phyloP scores from a whole-genome alignment of 2,888 invertebrate genomes.

The Carterocephalus palaemon region DNA sequence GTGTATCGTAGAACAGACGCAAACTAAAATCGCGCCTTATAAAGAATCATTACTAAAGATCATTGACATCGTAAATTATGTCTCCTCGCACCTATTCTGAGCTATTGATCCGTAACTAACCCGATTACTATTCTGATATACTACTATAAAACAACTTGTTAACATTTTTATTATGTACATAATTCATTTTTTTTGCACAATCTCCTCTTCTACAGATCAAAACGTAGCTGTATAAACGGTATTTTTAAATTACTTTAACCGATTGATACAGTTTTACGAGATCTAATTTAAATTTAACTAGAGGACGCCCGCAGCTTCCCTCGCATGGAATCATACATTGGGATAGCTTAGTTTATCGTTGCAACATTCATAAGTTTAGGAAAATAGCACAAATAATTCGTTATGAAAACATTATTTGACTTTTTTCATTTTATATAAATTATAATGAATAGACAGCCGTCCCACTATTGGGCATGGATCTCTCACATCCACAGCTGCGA shows the following conservation, averaged over 20 bases:
- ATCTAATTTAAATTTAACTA: no score
- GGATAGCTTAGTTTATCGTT: no score
- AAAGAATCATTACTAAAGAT: constrained; percentile 31
- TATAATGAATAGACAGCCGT: no score
- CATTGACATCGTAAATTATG: constrained; percentile 42
- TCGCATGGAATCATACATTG: no score
- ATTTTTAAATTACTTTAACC: constrained; percentile 16
- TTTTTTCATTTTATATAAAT: no score
- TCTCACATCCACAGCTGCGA: no score
- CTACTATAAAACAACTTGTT: constrained; percentile 20
- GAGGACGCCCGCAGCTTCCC: no score
- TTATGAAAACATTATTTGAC: no score
- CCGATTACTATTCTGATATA: constrained; percentile 17
- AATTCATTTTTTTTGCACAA: constrained; percentile 19
- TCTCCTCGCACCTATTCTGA: constrained; percentile 7
- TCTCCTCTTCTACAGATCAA: neutral
- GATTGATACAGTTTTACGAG: no score
- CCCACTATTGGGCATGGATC: no score
- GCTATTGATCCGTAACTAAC: constrained; percentile 17
- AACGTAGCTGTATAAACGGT: constrained; percentile 4
- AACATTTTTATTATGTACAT: constrained; percentile 25
- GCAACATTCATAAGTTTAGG: no score
- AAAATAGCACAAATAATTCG: no score
- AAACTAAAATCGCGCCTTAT: constrained; percentile 17
- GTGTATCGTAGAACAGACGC: constrained; percentile 6